Evolutionary conservation across 2,888 invertebrate genomes (phyloP).

Genomic region (Ennomos quercinarius): DNA sequence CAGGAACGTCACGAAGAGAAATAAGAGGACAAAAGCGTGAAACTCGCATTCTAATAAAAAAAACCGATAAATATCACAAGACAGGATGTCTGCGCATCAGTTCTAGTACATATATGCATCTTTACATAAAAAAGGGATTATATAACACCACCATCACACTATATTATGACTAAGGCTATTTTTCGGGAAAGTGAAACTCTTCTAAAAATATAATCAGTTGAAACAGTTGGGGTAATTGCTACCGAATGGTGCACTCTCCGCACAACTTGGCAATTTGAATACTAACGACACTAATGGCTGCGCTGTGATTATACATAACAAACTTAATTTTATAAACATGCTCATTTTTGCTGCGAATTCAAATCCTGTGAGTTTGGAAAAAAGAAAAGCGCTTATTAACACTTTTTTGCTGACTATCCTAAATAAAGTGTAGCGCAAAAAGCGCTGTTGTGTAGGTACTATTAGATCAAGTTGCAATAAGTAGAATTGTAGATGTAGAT

Average conservation of each 20-base stretch:
- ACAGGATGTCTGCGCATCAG: no score
- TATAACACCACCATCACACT: no score
- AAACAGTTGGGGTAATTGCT: slow-evolving; percentile 51
- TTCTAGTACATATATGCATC: no score
- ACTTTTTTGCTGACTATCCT: neutral
- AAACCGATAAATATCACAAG: no score
- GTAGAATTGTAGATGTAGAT: no score
- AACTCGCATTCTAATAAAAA: no score
- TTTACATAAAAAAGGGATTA: no score
- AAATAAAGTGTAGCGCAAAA: neutral
- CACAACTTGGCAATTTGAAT: slow-evolving; percentile 56
- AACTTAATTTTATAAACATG: slow-evolving; percentile 35
- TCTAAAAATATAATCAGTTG: slow-evolving; percentile 26
- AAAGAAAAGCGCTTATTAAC: neutral
- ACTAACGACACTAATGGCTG: slow-evolving; percentile 61
- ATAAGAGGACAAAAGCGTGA: no score
- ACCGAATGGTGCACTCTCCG: slow-evolving; percentile 44
- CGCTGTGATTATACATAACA: slow-evolving; percentile 45
- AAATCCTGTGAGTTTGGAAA: neutral
- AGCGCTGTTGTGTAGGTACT: no score
- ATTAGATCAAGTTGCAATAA: no score
- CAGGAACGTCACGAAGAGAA: no score
- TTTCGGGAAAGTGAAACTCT: slow-evolving; percentile 10
- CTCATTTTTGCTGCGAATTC: slow-evolving; percentile 27
- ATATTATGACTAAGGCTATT: neutral